Evolutionary conservation across 1,140 invertebrate genomes (phyloP), one percentile per base, ranked within the genome.

Genomic region (Pogonomyrmex barbatus): DNA sequence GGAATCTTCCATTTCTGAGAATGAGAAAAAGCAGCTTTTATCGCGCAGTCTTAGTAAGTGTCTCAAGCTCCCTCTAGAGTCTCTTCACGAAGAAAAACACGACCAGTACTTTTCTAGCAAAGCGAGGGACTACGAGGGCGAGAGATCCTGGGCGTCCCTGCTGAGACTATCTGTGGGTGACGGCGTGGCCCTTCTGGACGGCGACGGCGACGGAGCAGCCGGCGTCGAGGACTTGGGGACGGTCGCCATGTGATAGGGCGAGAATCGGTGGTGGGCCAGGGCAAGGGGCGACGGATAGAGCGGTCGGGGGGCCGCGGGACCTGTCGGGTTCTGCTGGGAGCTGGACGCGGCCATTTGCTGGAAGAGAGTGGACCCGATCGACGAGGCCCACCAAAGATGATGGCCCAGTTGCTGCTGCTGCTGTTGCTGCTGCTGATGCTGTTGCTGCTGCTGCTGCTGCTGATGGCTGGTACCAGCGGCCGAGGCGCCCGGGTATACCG

Each of bases 371-470:
- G 95, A 94, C 0, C 94, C 95, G 45, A 95, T 68, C 2, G 94
- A 94, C 2, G 94, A 95, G 1, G 94, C 94, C 95, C 95, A 95
- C 95, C 95, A 95, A 0, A 95, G 85, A 36, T 95, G 94, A 1
- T 95, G 94, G 1, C 93, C 93, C 24, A 94, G 50, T 68, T 92
- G 91, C 47, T 92, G 91, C 42, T 92, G 91, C 42, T 92, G 91
- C 39, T 91, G 92, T 39, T 91, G 91, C 14, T 92, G 92, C 33
- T 88, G 94, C 0, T 94, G 93, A 8, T 93, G 92, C n/a, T 93
- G 92, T 14, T 93, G 93, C 12, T 93, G 93, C 36, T 93, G 92
- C 10, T 93, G 92, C 10, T 89, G 92, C 12, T 94, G 91, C 63
- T 93, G 93, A 8, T 94, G 93, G 63, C 92, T 93, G 36, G 92